Conservation (phyloP, 2,888 invertebrate genomes). For the Bruchidius siliquastri region DNA sequence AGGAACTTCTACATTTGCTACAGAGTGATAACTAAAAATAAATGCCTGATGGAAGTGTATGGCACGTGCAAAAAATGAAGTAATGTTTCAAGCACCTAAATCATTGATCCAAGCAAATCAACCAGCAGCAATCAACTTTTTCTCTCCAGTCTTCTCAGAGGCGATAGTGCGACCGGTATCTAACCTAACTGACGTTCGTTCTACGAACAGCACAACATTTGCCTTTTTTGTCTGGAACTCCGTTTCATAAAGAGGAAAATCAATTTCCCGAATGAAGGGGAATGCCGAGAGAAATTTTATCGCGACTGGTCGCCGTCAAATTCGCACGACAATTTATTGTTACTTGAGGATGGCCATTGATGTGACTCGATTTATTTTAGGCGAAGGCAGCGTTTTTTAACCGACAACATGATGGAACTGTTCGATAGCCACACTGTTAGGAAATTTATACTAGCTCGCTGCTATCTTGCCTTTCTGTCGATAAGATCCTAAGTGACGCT, state of each 20-base stretch:
- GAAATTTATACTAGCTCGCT: neutral
- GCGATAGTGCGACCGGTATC: neutral
- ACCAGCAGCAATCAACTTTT: no score
- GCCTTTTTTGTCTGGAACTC: neutral
- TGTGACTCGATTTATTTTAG: constrained; percentile 7
- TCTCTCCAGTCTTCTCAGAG: neutral
- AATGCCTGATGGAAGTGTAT: no score
- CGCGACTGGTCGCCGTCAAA: constrained; percentile 12
- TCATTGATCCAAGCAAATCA: no score
- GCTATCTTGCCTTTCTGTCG: neutral
- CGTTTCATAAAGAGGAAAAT: neutral
- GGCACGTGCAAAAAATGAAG: no score
- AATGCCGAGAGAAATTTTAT: constrained; percentile 12
- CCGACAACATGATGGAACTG: neutral
- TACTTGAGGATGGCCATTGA: constrained; percentile 16
- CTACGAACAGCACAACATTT: neutral
- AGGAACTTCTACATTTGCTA: no score
- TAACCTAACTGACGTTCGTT: neutral
- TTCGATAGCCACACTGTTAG: neutral
- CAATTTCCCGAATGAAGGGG: neutral
- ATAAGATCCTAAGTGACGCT: neutral
- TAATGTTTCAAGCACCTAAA: no score
- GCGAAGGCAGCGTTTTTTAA: neutral
- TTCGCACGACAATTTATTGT: constrained; percentile 16
- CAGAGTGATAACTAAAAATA: no score